Conservation (phyloP, 2,113 vertebrate genomes). For the Scomber japonicus region DNA sequence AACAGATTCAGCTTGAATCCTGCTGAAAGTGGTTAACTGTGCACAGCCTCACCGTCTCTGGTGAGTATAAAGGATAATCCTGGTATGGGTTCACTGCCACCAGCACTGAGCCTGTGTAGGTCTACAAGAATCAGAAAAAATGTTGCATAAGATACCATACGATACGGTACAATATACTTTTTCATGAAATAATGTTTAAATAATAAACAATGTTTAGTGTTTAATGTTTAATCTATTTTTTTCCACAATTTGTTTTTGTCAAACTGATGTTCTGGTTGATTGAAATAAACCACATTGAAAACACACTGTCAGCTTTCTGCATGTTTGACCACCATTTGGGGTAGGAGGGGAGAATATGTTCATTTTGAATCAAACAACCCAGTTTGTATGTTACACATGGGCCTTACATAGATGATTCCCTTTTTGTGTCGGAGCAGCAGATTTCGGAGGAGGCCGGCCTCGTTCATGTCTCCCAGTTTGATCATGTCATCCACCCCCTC, state of each 20-base stretch:
- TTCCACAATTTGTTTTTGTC: too few species aligned
- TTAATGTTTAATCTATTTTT: too few species aligned
- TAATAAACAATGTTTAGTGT: too few species aligned
- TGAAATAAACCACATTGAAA: too few species aligned
- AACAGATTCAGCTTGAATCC: not conserved
- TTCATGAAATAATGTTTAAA: too few species aligned
- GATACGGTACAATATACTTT: too few species aligned
- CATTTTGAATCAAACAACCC: too few species aligned
- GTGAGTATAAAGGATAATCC: constrained; percentile 89
- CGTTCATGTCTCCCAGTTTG: constrained; percentile 90
- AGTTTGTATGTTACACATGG: not conserved
- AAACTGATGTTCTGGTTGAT: too few species aligned
- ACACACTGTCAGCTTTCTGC: too few species aligned
- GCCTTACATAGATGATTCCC: constrained; percentile 92
- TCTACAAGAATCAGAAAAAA: constrained; percentile 76
- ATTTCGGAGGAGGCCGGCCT: constrained; percentile 94
- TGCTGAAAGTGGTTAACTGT: not conserved
- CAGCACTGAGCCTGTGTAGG: constrained; percentile 93
- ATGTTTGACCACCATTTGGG: too few species aligned
- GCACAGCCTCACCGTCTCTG: constrained; percentile 85
- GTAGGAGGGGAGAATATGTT: too few species aligned
- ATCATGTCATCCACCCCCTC: constrained; percentile 96
- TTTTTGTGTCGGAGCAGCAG: constrained; percentile 90
- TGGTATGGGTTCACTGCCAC: constrained; percentile 95
- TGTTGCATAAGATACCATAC: too few species aligned